Base-by-base conservation (phyloP, 2,113 vertebrate genomes). In the Toxotes jaculatrix region DNA sequence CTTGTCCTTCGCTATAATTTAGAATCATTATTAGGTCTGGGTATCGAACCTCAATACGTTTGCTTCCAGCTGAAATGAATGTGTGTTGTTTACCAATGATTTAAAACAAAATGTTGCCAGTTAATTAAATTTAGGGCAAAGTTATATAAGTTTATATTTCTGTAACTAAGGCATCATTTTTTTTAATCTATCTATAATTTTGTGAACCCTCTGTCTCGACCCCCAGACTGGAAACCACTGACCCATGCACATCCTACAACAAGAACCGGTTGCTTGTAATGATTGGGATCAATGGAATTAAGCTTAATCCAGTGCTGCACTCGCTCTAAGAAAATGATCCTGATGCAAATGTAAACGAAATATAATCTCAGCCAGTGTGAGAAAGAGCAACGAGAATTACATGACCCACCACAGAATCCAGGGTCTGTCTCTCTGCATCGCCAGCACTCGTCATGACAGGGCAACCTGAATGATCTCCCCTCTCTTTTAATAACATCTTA, bases 261-360 rank as follows among this genome's bases (percentile, higher is more conserved):
- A 49, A 10, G 17, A 38, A 42, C 34, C 36, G 60, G 60, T 11
- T 63, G 43, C 21, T 55, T 55, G 49, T 53, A 55, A 69, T 55
- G 34, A 8, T 19, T 21, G 10, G 21, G 69, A 72, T 72, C 12
- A 10, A 10, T 16, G 16, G 36, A 43, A 47, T 61, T n/a, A 34
- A 23, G 9, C 56, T 23, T 47, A 21, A 31, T 43, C 27, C 42
- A 47, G 3, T n/a, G 57, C 38, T 5, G 11, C 7, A 36, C 42
- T 73, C 14, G 49, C 70, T 21, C 38, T 32, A 31, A 60, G 55
- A 11, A 43, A 59, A 59, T 21, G 71, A 19, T 12, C 4, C 42
- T 63, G 27, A 56, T 77, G 63, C 57, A 31, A 47, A 61, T 23
- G 10, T n/a, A 79, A 62, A 70, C 65, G 49, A 65, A 80, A 80